Conservation (phyloP, 2,113 vertebrate species). For the Pelmatolapia mariae region DNA sequence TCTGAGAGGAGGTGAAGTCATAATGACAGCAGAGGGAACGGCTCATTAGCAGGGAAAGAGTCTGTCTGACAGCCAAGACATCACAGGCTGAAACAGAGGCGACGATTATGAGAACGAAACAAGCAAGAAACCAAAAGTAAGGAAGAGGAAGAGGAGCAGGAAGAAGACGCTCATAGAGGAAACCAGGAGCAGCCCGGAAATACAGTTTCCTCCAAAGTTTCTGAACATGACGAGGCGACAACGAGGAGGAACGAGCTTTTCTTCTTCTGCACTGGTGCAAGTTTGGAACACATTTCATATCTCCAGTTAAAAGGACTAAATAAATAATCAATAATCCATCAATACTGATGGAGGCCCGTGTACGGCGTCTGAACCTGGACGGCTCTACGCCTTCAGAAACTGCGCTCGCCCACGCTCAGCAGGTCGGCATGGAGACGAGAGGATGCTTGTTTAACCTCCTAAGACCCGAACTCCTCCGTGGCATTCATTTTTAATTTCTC, state of each 20-base stretch:
- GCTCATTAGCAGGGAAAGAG: background rate
- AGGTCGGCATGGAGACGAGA: background rate
- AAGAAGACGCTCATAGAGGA: fast-evolving
- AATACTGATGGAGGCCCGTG: background rate
- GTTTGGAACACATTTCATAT: background rate
- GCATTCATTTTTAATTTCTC: too few species aligned
- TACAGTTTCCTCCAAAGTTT: background rate
- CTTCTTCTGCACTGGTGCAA: background rate
- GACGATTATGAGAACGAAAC: background rate
- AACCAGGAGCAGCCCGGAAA: background rate
- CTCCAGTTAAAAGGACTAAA: background rate
- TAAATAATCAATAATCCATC: background rate
- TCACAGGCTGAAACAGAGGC: background rate
- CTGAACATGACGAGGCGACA: background rate
- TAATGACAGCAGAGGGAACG: background rate
- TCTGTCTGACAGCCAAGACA: background rate
- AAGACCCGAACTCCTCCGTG: too few species aligned
- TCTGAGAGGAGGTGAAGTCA: background rate
- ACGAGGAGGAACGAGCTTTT: background rate
- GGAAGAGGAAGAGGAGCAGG: background rate
- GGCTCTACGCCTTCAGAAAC: fast-evolving
- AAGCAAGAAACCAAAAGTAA: background rate
- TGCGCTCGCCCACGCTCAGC: background rate
- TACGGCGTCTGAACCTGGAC: background rate
- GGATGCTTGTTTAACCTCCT: background rate